A percentile compares a stretch with the other conserved stretches of the same genome.
phyloP scores from a whole-genome alignment of 2,797 vertebrate species.

The Chaenodraco wilsoni region DNA sequence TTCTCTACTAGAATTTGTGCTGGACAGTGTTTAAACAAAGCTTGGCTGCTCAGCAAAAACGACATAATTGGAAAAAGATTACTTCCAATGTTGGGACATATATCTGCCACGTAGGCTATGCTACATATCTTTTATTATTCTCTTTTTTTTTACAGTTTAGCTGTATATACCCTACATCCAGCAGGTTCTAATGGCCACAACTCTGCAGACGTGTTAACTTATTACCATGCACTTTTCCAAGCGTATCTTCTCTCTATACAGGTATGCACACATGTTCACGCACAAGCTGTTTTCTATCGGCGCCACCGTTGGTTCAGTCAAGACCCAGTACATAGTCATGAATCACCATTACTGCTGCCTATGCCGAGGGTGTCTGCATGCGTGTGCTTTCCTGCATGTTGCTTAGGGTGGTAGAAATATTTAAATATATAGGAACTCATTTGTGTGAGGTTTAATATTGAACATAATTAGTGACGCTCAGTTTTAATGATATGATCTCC shows the following conservation, averaged over 20 bases:
- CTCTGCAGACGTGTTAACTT: not conserved
- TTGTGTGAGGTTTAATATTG: not conserved
- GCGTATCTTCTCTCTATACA: not conserved
- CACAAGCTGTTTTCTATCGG: slow-evolving; percentile 8
- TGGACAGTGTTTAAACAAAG: not conserved
- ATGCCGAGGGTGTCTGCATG: not conserved
- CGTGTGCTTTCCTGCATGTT: not conserved
- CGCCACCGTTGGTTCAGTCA: slow-evolving; percentile 28
- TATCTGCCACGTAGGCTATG: not conserved
- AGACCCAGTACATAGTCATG: slow-evolving; percentile 5
- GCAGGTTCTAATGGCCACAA: not conserved
- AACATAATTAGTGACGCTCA: too few species aligned
- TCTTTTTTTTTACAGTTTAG: not conserved
- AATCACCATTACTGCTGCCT: slow-evolving; percentile 1
- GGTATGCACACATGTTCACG: slow-evolving; percentile 16
- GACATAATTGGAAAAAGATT: not conserved
- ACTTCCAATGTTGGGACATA: not conserved
- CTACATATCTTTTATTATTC: not conserved
- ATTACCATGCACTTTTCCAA: slow-evolving; percentile 7
- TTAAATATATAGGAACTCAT: not conserved
- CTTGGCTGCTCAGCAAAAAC: too few species aligned
- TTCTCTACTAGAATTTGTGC: not conserved
- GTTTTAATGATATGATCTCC: too few species aligned
- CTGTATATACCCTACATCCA: not conserved
- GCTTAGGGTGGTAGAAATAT: not conserved